Conservation (phyloP, 2,113 vertebrate species). For the Microtus ochrogaster region DNA sequence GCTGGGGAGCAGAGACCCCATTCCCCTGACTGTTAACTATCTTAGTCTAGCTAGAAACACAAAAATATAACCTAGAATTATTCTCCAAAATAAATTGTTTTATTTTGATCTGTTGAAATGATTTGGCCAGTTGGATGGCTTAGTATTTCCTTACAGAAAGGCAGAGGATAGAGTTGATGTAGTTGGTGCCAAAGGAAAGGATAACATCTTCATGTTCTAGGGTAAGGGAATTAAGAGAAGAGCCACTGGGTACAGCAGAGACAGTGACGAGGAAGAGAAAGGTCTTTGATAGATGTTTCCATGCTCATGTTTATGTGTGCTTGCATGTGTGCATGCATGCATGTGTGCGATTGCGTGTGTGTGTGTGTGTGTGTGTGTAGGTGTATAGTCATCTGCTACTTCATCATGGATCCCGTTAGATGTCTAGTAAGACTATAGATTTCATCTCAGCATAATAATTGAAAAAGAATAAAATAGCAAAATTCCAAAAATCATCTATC, state of each 20-base stretch:
- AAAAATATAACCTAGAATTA: not conserved
- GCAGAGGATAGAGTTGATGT: not conserved
- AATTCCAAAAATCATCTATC: not conserved
- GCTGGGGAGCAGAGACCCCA: not conserved
- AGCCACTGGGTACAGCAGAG: not conserved
- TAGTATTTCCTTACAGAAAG: constrained; percentile 22
- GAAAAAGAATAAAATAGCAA: constrained; percentile 18
- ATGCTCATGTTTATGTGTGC: not conserved
- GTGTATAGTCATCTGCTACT: not conserved
- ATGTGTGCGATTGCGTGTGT: too few species aligned
- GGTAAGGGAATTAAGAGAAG: constrained; percentile 10
- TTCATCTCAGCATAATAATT: not conserved
- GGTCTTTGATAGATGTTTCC: not conserved
- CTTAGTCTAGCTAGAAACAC: not conserved
- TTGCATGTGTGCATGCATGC: not conserved
- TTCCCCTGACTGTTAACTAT: not conserved
- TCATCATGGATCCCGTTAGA: not conserved
- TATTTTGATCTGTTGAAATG: constrained; percentile 1
- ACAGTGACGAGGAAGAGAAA: not conserved
- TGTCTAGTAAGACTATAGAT: not conserved
- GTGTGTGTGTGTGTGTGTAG: not conserved
- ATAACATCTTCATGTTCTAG: not conserved
- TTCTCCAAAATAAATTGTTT: not conserved
- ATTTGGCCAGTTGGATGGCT: constrained; percentile 21
- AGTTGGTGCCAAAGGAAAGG: not conserved